Evolutionary conservation across 2,888 invertebrate species (phyloP), one percentile per base, ranked within the genome.

Genomic region (Lingula anatina): DNA sequence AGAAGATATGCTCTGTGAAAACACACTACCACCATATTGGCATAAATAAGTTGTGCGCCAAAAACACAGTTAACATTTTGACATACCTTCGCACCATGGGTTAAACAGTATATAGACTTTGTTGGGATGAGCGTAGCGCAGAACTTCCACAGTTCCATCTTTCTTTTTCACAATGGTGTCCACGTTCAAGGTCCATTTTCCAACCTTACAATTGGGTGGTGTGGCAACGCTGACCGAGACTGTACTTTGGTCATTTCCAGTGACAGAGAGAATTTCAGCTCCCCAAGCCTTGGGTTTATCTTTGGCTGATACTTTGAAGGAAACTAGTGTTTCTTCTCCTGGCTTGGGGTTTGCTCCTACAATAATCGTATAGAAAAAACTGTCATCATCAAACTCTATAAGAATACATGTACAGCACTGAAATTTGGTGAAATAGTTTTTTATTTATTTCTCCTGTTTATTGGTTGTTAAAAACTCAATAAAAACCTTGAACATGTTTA

Each of bases 71-170:
- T n/a, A n/a, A n/a, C n/a, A n/a, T n/a, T n/a, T n/a, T n/a, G n/a
- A n/a, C n/a, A n/a, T 77, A 89, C 89, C 86, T 79, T 84, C 82
- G 70, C 88, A 88, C 93, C 93, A 94, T 1, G 93, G 88, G 78
- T 94, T n/a, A n/a, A n/a, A n/a, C n/a, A n/a, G n/a, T n/a, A n/a
- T n/a, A n/a, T n/a, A n/a, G n/a, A n/a, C n/a, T n/a, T n/a, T n/a
- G n/a, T n/a, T n/a, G n/a, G n/a, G n/a, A n/a, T n/a, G n/a, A n/a
- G n/a, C n/a, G n/a, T n/a, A n/a, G 61, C 56, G 42, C 65, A 62
- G 3, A 3, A 54, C 53, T 61, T 51, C 5, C 58, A 58, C 3
- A 54, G 52, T 36, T 58, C 53, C 7, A 52, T 53, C 24, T 5
- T 47, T 54, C 5, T 44, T 51, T 31, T 58, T 53, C 12, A 58